A percentile compares a stretch with the other conserved stretches of the same genome.
Evolutionary conservation across 2,113 vertebrate genomes (phyloP).

Genomic region (Myodes glareolus): DNA sequence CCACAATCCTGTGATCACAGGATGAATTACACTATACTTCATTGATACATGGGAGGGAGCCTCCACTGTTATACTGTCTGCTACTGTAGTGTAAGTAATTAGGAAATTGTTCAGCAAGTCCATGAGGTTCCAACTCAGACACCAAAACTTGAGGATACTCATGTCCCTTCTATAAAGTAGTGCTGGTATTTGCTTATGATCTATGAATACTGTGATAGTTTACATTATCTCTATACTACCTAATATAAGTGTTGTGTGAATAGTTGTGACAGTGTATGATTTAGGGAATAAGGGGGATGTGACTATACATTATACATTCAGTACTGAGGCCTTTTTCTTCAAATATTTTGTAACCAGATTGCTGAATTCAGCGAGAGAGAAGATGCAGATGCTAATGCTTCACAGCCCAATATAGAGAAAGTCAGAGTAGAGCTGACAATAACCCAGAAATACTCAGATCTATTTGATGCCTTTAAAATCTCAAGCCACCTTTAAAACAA

Average conservation of each 20-base stretch:
- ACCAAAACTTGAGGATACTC: background rate
- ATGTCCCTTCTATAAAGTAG: background rate
- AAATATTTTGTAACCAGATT: background rate
- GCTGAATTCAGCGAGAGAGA: background rate
- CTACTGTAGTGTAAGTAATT: background rate
- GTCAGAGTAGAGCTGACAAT: background rate
- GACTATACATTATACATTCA: background rate
- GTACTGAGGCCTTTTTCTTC: background rate
- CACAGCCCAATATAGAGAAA: background rate
- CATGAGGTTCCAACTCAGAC: background rate
- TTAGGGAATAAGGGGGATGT: background rate
- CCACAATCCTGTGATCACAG: background rate
- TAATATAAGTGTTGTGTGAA: background rate
- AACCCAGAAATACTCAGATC: constrained; percentile 22
- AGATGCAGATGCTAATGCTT: background rate
- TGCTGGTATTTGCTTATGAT: background rate
- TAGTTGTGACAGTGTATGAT: background rate
- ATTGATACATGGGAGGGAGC: background rate
- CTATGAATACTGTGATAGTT: background rate
- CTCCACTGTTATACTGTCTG: background rate
- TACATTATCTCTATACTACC: background rate
- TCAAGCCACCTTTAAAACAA: constrained; percentile 19
- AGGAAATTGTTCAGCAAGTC: background rate
- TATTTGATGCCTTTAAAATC: background rate
- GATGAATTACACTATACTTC: background rate